A percentile compares a stretch with the other conserved stretches of the same genome.
Conservation (phyloP, 2,888 invertebrate species). For the Drosophila fungiperda region DNA sequence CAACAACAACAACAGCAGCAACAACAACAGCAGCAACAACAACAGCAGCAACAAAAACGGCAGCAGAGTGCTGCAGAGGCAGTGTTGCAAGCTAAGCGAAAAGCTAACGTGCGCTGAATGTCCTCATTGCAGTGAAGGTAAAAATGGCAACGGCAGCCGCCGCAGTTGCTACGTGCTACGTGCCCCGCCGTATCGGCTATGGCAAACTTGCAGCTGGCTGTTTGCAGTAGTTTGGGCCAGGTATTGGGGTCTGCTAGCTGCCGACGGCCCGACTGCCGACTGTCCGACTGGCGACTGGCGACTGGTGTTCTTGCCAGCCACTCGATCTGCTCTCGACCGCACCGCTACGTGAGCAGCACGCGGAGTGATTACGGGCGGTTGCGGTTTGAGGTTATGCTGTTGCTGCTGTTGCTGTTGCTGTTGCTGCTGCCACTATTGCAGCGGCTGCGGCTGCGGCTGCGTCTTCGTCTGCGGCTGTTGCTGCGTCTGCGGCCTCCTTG, state of each 20-base stretch:
- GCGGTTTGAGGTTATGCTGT: slow-evolving; percentile 36
- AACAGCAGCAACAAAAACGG: slow-evolving; percentile 55
- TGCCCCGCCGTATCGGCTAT: slow-evolving; percentile 15
- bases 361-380: slow-evolving; percentile 72
- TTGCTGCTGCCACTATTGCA: neutral
- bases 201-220: slow-evolving; percentile 9
- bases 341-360: slow-evolving; percentile 75
- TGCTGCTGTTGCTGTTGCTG: neutral
- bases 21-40: slow-evolving; percentile 50
- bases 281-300: slow-evolving; percentile 12
- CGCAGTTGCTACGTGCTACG: slow-evolving; percentile 45
- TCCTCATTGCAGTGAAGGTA: slow-evolving; percentile 77
- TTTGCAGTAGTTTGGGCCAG: slow-evolving; percentile 3
- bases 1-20: slow-evolving; percentile 41
- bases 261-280: slow-evolving; percentile 17
- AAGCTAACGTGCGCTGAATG: slow-evolving; percentile 76
- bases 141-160: slow-evolving; percentile 58
- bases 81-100: slow-evolving; percentile 26
- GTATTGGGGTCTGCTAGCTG: slow-evolving; percentile 1
- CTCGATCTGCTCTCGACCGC: slow-evolving; percentile 59
- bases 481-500: slow-evolving; percentile 25
- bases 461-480: neutral
- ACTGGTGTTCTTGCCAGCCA: slow-evolving; percentile 24
- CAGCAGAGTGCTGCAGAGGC: slow-evolving; percentile 28
- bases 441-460: neutral